Conservation (phyloP, 2,797 vertebrate species). For the Mormyrops boulengeri region DNA sequence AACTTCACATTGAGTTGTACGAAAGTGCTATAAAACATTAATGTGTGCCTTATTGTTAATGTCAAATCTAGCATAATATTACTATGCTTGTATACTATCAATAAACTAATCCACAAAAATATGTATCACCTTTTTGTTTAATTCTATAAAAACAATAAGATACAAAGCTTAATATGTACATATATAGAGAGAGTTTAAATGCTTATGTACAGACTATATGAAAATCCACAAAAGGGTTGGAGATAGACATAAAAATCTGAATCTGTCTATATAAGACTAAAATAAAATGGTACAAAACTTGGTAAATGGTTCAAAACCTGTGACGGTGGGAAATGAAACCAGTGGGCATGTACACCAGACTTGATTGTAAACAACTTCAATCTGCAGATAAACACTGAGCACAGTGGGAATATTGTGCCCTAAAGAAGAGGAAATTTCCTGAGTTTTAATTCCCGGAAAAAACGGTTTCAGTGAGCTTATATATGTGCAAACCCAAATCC, state of each 20-base stretch:
- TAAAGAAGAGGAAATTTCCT: neutral
- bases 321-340: neutral
- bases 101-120: constrained; percentile 25
- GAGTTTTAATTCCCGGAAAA: neutral
- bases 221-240: constrained; percentile 15
- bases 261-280: neutral
- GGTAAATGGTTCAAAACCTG: neutral
- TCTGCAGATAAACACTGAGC: neutral
- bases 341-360: neutral
- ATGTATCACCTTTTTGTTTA: constrained; percentile 30
- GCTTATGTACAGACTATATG: constrained; percentile 30
- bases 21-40: neutral
- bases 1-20: neutral
- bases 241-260: too few species aligned
- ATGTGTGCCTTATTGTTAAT: neutral
- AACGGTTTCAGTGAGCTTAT: neutral
- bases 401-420: neutral
- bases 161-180: constrained; percentile 37
- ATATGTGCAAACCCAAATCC: neutral
- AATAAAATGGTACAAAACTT: neutral
- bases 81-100: neutral
- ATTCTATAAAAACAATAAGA: constrained; percentile 49
- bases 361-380: neutral
- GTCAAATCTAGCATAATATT: neutral
- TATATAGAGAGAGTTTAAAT: constrained; percentile 9